These are phyloP conservation scores for Tinamus guttatus DNA, from an alignment of 2,113 vertebrate species.

Conservation along the genomic window DNA sequence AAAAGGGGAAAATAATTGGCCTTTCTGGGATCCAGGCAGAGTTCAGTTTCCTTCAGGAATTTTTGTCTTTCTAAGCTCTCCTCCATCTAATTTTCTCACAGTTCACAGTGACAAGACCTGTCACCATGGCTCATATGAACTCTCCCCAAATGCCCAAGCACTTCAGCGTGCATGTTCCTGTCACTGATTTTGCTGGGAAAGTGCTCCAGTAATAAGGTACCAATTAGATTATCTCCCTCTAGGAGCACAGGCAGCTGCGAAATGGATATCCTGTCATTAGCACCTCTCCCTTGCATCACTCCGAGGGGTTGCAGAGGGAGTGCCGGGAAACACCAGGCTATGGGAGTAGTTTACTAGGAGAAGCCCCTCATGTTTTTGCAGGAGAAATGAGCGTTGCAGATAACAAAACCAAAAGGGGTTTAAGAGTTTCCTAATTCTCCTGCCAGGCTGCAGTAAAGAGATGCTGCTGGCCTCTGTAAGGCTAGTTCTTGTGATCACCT, in stretches of 20 bases:
- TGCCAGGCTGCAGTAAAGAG: neutral
- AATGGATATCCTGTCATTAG: constrained; percentile 63
- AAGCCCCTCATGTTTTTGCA: neutral
- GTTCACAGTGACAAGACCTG: constrained; percentile 21
- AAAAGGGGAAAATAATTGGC: neutral
- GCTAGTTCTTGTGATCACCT: neutral
- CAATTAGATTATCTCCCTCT: constrained; percentile 70
- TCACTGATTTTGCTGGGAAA: constrained; percentile 41
- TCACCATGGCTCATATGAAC: constrained; percentile 35
- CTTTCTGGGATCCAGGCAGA: neutral
- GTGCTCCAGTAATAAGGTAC: constrained; percentile 60
- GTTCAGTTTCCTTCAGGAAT: neutral
- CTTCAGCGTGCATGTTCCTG: constrained; percentile 16
- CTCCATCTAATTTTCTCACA: constrained; percentile 14
- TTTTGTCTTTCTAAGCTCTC: constrained; percentile 30
- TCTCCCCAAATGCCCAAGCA: constrained; percentile 2
- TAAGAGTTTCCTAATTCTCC: neutral
- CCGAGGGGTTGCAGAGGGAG: constrained; percentile 33
- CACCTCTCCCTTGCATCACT: neutral
- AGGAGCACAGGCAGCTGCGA: constrained; percentile 65
- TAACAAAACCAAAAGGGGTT: neutral
- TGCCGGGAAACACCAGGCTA: constrained; percentile 19
- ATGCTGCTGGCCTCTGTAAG: neutral
- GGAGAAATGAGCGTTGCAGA: neutral
- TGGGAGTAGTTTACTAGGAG: neutral